Evolutionary conservation across 2,113 vertebrate species (phyloP).

Genomic region (Periophthalmus modestus): DNA sequence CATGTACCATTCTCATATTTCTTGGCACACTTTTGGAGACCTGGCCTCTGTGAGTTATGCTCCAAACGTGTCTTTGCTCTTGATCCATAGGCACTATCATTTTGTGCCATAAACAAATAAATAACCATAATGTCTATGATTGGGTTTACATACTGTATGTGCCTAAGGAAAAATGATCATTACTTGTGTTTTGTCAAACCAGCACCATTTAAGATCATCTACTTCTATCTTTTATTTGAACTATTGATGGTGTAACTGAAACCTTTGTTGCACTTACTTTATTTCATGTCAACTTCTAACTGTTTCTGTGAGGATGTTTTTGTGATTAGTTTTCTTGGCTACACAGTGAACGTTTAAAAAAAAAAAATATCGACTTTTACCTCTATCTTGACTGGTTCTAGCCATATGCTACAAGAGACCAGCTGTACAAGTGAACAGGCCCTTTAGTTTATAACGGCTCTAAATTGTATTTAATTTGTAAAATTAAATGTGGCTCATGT

Average conservation of each 20-base stretch:
- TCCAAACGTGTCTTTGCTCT: constrained; percentile 12
- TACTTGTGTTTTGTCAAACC: neutral
- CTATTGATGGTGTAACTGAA: neutral
- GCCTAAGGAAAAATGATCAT: constrained; percentile 27
- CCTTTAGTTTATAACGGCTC: neutral
- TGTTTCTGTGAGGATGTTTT: neutral
- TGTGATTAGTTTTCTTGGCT: neutral
- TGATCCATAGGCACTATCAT: constrained; percentile 10
- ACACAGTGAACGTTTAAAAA: neutral
- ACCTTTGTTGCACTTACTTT: neutral
- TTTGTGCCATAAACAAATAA: constrained; percentile 15
- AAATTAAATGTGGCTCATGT: neutral
- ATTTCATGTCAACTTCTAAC: neutral
- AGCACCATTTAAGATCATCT: constrained; percentile 29
- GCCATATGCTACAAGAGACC: neutral
- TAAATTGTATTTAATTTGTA: neutral
- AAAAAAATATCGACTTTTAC: neutral
- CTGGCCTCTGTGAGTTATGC: neutral
- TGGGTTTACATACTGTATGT: constrained; percentile 48
- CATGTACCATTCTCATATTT: neutral
- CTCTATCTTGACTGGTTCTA: neutral
- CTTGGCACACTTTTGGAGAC: neutral
- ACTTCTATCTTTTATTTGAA: neutral
- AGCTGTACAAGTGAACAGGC: neutral
- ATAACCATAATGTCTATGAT: constrained; percentile 18